Conservation (phyloP, 2,797 vertebrate genomes). For the Phoxinus dragarum region DNA sequence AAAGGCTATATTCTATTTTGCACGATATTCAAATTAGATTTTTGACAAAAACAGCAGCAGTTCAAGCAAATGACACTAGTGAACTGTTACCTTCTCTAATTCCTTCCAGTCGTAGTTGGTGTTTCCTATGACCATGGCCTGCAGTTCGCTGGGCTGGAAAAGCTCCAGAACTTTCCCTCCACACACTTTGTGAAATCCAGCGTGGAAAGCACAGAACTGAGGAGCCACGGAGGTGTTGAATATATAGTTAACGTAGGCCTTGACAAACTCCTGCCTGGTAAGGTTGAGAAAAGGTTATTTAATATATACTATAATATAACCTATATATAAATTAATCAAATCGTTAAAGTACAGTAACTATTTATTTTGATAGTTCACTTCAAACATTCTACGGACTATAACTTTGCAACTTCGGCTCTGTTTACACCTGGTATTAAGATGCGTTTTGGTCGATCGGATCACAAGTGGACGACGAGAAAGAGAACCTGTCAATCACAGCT, state of each 20-base stretch:
- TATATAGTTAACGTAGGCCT: slow-evolving; percentile 92
- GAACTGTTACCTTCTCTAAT: slow-evolving; percentile 86
- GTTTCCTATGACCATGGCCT: slow-evolving; percentile 98
- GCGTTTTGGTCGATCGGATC: too few species aligned
- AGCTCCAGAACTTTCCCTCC: slow-evolving; percentile 96
- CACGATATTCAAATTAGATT: too few species aligned
- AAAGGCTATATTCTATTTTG: too few species aligned
- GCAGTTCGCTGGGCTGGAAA: slow-evolving; percentile 96
- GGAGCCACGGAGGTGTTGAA: slow-evolving; percentile 92
- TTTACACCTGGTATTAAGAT: too few species aligned
- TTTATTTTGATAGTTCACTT: too few species aligned
- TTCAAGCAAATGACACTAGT: not conserved
- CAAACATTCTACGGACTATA: too few species aligned
- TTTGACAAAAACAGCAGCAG: not conserved
- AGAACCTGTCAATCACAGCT: too few species aligned
- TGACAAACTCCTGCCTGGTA: slow-evolving; percentile 91
- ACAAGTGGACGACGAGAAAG: too few species aligned
- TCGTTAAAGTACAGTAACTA: too few species aligned
- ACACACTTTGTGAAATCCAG: slow-evolving; percentile 99
- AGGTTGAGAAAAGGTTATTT: slow-evolving; percentile 4
- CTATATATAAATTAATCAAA: not conserved
- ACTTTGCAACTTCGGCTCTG: too few species aligned
- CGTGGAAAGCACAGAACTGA: slow-evolving; percentile 91
- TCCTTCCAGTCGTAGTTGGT: slow-evolving; percentile 98
- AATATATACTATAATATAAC: too few species aligned